Evolutionary conservation across 2,888 invertebrate species (phyloP), one percentile per base, ranked within the genome.

Genomic region (Acleris literana): DNA sequence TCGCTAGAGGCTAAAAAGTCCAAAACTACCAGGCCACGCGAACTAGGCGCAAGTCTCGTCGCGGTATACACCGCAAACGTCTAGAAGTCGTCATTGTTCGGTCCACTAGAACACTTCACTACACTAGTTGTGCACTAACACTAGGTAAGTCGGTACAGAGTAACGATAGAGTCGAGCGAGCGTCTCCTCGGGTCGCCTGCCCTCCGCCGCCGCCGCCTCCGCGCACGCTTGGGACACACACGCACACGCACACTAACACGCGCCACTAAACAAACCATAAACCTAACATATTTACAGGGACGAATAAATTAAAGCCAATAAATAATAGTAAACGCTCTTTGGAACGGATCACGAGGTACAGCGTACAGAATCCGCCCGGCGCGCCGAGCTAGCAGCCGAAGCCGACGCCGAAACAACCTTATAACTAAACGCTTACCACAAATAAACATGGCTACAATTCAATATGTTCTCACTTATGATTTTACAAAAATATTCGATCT

Each of bases 321-420:
- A 90, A 88, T 88, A 83, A 82, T 73, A 79, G 76, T 73, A 57
- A 75, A 77, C 84, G 87, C 86, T 88, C 90, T 90, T 90, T 90
- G 90, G 91, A 88, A 87, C 87, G 83, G 86, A 82, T 85, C 83
- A 78, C 85, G 84, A 86, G 84, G 86, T 85, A 81, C 81, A 73
- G 59, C 68, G 65, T 74, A 76, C 75, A 63, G 69, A 72, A 74
- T 74, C 81, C 79, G 76, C 64, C 71, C 63, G 64, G 48, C 60
- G 65, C 60, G 54, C 52, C 52, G 52, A 70, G 44, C 44, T n/a
- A 68, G 52, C 56, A 6, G 57, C 51, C 48, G 56, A 57, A 57
- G n/a, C 44, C 55, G 33, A 39, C 55, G 55, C 39, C 39, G 13
- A 43, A 55, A 56, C 60, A 49, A 39, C 57, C 60, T 66, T 66